Evolutionary conservation across 2,888 invertebrate species (phyloP).

Genomic region (Heliconius ethilla): DNA sequence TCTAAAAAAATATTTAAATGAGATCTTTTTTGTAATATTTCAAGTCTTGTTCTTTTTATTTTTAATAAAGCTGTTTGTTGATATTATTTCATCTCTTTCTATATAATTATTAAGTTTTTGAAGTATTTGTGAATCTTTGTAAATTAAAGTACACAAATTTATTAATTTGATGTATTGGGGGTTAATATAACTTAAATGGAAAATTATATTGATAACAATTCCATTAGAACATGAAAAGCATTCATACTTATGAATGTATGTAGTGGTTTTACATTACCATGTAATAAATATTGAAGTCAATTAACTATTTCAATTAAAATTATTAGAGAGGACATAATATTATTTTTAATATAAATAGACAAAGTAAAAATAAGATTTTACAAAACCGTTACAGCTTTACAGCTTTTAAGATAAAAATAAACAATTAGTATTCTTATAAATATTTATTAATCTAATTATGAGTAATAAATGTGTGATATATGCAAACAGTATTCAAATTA

Average conservation of each 20-base stretch:
- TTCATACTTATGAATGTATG: background rate
- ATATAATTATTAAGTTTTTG: background rate
- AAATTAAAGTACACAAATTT: background rate
- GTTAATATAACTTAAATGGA: background rate
- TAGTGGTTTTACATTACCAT: background rate
- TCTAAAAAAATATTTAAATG: too few species aligned
- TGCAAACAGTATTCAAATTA: conserved; percentile 2
- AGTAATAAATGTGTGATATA: background rate
- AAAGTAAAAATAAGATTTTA: background rate
- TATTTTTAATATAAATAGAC: background rate
- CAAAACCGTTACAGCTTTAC: background rate
- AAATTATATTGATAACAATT: background rate
- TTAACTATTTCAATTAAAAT: background rate
- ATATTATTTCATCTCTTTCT: background rate
- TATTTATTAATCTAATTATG: background rate
- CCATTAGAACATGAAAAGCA: background rate
- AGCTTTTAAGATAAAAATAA: conserved; percentile 1
- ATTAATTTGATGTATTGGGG: background rate
- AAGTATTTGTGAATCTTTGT: background rate
- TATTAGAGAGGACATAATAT: background rate
- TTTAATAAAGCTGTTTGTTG: background rate
- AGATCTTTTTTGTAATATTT: too few species aligned
- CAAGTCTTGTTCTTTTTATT: too few species aligned
- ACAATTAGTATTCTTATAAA: background rate
- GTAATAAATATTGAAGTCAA: conserved; percentile 9